Base-by-base conservation (phyloP, 2,888 invertebrate genomes). In the Agonopterix alstromeriana region DNA sequence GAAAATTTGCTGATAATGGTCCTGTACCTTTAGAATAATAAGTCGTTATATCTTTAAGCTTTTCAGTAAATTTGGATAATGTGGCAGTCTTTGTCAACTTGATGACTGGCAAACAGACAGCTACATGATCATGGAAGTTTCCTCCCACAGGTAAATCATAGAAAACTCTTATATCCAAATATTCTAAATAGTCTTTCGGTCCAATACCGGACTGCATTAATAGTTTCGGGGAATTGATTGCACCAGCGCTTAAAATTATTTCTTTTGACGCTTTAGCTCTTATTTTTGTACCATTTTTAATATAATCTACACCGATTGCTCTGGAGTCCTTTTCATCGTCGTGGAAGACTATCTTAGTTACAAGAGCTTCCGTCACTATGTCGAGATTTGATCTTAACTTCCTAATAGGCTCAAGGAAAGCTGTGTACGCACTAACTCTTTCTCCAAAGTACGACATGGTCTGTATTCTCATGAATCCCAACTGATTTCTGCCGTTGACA, bases 161-260 rank as follows among this genome's bases (percentile, higher is more conserved):
- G 36, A 70, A 53, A 2, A 75, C 70, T 54, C 70, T 70, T 17
- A 87, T 68, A 58, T 77, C 72, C 61, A 88, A 67, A 68, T 83
- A 87, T 58, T 88, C 84, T 56, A 88, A 71, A 48, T 88, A 88
- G 10, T 86, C 85, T 48, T 65, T 82, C 10, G 86, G 86, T 1
- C 88, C 88, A 47, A 88, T 60, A 48, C 88, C 88, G 36, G 88
- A 88, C 51, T 82, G 80, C 88, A 88, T 88, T 40, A 88, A 58
- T 52, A 88, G 51, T 60, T 82, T 87, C 2, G 88, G 85, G 35
- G 83, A 74, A 54, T 86, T 87, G 35, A 88, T 82, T 2, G 88
- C 78, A 9, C 88, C 88, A 27, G 88, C 85, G 48, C 79, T 70
- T 55, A 88, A 47, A 54, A 87, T 74, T n/a, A 87, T 60, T 70